Conservation (phyloP, 2,888 invertebrate genomes). For the Platerodrilus igneus region DNA sequence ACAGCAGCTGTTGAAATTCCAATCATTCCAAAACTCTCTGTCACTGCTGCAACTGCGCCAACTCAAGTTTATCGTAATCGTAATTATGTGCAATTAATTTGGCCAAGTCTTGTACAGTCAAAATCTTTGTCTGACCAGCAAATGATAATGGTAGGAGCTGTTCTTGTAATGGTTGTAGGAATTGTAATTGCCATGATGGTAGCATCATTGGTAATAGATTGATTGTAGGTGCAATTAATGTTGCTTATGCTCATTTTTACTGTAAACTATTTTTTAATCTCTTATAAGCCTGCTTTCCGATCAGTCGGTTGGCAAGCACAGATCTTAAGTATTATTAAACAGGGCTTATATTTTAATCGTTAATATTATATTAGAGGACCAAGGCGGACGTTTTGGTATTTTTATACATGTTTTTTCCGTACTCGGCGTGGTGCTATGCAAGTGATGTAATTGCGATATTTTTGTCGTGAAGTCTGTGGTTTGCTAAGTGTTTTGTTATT, state of each 20-base stretch:
- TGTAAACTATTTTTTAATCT: slow-evolving; percentile 23
- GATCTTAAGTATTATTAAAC: slow-evolving; percentile 45
- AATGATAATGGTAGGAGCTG: slow-evolving; percentile 51
- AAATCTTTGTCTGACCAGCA: slow-evolving; percentile 55
- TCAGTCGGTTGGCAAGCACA: slow-evolving; percentile 23
- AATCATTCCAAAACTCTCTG: slow-evolving; percentile 43
- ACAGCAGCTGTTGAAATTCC: slow-evolving; percentile 46
- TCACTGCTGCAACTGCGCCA: slow-evolving; percentile 30
- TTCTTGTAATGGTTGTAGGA: slow-evolving; percentile 41
- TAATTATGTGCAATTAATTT: slow-evolving; percentile 23
- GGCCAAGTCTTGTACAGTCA: slow-evolving; percentile 22
- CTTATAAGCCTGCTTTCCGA: slow-evolving; percentile 24
- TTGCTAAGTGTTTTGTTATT: slow-evolving; percentile 43
- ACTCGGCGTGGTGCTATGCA: slow-evolving; percentile 47
- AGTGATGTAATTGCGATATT: slow-evolving; percentile 36
- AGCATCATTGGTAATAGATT: slow-evolving; percentile 26
- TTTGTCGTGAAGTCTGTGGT: slow-evolving; percentile 21
- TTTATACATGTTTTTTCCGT: slow-evolving; percentile 47
- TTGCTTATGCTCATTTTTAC: slow-evolving; percentile 29
- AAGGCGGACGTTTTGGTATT: slow-evolving; percentile 47
- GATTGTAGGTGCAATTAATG: slow-evolving; percentile 34
- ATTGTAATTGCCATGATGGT: slow-evolving; percentile 41
- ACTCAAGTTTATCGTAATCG: slow-evolving; percentile 28
- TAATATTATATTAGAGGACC: slow-evolving; percentile 43
- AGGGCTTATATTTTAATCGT: slow-evolving; percentile 43